Evolutionary conservation across 2,888 invertebrate species (phyloP), one percentile per base, ranked within the genome.

Genomic region (Deroplatys truncata): DNA sequence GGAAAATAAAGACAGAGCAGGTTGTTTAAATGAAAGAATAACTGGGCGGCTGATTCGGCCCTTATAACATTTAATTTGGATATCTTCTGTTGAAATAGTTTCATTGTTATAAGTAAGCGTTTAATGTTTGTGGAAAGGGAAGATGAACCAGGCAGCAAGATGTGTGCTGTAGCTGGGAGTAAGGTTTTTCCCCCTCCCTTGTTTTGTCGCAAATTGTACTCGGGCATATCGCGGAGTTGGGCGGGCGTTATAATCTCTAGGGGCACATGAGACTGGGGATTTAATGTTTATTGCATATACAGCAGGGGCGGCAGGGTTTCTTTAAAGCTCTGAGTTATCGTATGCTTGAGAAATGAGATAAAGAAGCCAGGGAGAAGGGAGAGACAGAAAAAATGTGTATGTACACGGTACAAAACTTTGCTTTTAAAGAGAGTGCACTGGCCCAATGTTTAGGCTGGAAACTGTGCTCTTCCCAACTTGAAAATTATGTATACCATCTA

Each of bases 361-460:
- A 16, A 49, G 56, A 72, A 72, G 56, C 56, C 25, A 86, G 86
- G n/a, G 49, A 86, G 82, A 28, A 87, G 87, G 20, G 82, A 31
- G 25, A 43, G 88, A 43, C 43, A 43, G 43, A 28, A 72, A 72
- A 72, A 72, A 72, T 20, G 56, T 72, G 56, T 72, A 72, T 72
- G 56, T 72, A 49, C 49, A 49, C 28, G 85, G 85, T 49, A 85
- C 88, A 84, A 86, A 90, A 90, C 90, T 90, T 90, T 90, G 90
- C 90, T 90, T 89, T 90, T 90, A 90, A 90, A 89, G 89, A 84
- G 90, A 90, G 90, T 90, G 90, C 84, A 85, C n/a, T 49, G 49
- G 16, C 15, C 49, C 28, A 43, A 28, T 85, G 43, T 49, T 85
- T 85, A 85, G n/a, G 49, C n/a, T 49, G 85, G n/a, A 16, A 28